phyloP scores from a whole-genome alignment of 2,888 invertebrate species.

The Nomada fabriciana region DNA sequence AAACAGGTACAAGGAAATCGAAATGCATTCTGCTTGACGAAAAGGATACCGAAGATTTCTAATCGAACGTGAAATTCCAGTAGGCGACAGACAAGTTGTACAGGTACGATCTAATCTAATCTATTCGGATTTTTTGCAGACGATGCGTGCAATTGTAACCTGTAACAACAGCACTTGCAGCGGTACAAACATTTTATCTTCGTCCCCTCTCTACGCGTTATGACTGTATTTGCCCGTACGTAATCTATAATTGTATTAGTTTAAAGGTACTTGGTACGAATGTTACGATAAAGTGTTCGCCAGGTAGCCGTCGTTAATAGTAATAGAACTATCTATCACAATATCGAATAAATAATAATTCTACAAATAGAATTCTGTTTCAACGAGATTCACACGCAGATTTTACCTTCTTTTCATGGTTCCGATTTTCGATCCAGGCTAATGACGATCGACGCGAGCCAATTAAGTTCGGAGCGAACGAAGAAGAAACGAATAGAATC shows the following conservation, averaged over 20 bases:
- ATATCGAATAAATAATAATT: not conserved
- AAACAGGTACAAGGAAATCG: not conserved
- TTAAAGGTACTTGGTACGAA: not conserved
- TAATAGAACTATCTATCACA: not conserved
- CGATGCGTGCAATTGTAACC: conserved; percentile 2
- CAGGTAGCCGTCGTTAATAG: too few species aligned
- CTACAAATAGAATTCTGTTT: too few species aligned
- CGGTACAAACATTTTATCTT: conserved; percentile 19
- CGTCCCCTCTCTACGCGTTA: not conserved
- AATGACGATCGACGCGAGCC: not conserved
- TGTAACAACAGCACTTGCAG: not conserved
- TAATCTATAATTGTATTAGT: not conserved
- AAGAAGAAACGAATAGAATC: not conserved
- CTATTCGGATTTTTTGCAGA: conserved; percentile 36
- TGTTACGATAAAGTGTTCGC: not conserved
- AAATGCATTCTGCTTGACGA: not conserved
- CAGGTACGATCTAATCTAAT: conserved; percentile 65
- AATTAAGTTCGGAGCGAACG: too few species aligned
- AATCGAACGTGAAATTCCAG: conserved; percentile 20
- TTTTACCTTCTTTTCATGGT: conserved; percentile 39
- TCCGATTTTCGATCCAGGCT: not conserved
- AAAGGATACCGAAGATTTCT: not conserved
- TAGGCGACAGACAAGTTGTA: not conserved
- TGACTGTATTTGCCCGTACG: not conserved
- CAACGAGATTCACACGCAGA: not conserved